phyloP scores from a whole-genome alignment of 1,140 invertebrate species.

The Lasaia peninsularis region DNA sequence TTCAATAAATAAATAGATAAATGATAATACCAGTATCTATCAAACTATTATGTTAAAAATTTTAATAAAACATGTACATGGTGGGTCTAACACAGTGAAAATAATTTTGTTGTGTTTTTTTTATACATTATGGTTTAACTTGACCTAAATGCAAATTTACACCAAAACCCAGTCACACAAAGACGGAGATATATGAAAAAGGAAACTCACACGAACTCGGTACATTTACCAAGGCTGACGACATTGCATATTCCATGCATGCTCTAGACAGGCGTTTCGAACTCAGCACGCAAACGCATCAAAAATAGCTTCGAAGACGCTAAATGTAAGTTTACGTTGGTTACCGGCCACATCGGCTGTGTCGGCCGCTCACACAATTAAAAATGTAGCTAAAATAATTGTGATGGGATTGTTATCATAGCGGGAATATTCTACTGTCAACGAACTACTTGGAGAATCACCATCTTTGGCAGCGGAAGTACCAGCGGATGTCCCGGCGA shows the following conservation, averaged over 20 bases:
- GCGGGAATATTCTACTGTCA: conserved; percentile 52
- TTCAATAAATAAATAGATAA: too few relatives aligned
- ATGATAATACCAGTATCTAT: too few relatives aligned
- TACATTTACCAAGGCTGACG: conserved; percentile 61
- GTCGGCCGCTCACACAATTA: conserved; percentile 33
- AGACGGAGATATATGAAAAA: neutral
- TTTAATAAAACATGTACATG: too few relatives aligned
- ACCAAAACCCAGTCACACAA: neutral
- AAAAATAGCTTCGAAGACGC: conserved; percentile 74
- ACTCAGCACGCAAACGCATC: conserved; percentile 69
- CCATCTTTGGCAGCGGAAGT: conserved; percentile 76
- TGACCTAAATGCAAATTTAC: neutral
- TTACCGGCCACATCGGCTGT: conserved; percentile 56
- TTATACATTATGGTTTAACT: neutral
- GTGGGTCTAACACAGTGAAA: too few relatives aligned
- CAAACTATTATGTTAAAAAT: too few relatives aligned
- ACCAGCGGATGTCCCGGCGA: conserved; percentile 70
- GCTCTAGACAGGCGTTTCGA: conserved; percentile 71
- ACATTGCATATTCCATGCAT: conserved; percentile 75
- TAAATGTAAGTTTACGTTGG: conserved; percentile 62
- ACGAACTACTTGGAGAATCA: conserved; percentile 68
- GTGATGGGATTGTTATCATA: conserved; percentile 40
- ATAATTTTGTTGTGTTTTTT: neutral
- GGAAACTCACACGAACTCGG: conserved; percentile 29
- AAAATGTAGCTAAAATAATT: conserved; percentile 19